Evolutionary conservation across 2,797 vertebrate genomes (phyloP), one percentile per base, ranked within the genome.

Genomic region (Sebastiscus tertius): DNA sequence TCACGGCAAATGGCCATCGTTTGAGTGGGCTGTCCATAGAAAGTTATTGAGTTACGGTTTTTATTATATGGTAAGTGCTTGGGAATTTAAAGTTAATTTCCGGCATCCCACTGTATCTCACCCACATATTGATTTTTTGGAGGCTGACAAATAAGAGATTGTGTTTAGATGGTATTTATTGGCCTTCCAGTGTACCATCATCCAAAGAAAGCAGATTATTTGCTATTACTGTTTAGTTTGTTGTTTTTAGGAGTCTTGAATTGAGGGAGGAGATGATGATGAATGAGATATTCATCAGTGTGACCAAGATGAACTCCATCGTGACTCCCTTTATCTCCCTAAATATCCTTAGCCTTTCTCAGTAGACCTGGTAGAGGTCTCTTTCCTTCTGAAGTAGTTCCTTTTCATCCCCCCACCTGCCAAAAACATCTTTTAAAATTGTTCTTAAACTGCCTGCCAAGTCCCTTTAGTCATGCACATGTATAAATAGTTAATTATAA

Each of bases 81-180:
- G n/a, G 39, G 71, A 88, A 89, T 90, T 87, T 71, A 78, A 81
- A 84, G 72, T 62, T 63, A n/a, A 86, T 90, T 68, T 89, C 54
- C 29, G 3, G 14, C 27, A 18, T 74, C 18, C 33, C 68, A 18
- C 39, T 68, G 46, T 74, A 78, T 83, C 79, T 80, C 34, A n/a
- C 62, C 69, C 33, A 66, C 65, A 76, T 77, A 78, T 83, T 79
- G 52, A 75, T 52, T 75, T 70, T 84, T 36, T 80, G 56, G 34
- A 76, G 22, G 55, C 52, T 75, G 62, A 56, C 34, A 62, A 72
- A 67, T 9, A 54, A 64, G 26, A 75, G 20, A 63, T 80, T 69
- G 5, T 77, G 34, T 70, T 61, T 18, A 58, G 33, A 78, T 66
- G 68, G 3, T 29, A 74, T 75, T 52, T 77, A 75, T 71, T 68